A percentile compares a stretch with the other conserved stretches of the same genome.
Conservation (phyloP, 2,888 invertebrate genomes). For the Ptilodon capucinus region DNA sequence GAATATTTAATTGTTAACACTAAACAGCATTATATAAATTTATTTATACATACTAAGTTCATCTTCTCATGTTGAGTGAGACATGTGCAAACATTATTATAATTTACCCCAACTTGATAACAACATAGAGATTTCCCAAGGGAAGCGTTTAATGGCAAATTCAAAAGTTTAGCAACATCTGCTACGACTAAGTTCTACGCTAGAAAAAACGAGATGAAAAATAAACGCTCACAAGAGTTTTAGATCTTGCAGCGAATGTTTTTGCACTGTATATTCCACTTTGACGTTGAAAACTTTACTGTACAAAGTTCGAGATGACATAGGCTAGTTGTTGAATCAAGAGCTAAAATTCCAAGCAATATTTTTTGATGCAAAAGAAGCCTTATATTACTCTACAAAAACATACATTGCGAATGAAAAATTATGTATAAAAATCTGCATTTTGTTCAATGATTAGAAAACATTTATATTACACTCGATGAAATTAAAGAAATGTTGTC, state of each 20-base stretch:
- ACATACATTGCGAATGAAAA: too few relatives aligned
- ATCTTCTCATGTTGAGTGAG: too few relatives aligned
- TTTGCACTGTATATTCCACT: background rate
- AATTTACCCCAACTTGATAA: slow-evolving; percentile 5
- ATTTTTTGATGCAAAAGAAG: too few relatives aligned
- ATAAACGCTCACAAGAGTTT: background rate
- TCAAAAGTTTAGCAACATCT: slow-evolving; percentile 34
- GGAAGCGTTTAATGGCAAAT: slow-evolving; percentile 26
- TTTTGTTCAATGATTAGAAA: too few relatives aligned
- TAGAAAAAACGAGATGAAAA: slow-evolving; percentile 8
- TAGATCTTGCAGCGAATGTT: background rate
- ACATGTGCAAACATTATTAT: background rate
- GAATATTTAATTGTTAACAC: too few relatives aligned
- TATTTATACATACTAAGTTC: too few relatives aligned
- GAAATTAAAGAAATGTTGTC: slow-evolving; percentile 27
- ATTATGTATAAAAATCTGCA: too few relatives aligned
- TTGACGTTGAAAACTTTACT: background rate
- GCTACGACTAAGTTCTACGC: slow-evolving; percentile 24
- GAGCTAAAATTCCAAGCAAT: background rate
- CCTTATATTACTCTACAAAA: too few relatives aligned
- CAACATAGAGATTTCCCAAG: slow-evolving; percentile 37
- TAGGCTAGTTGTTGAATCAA: background rate
- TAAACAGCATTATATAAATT: too few relatives aligned
- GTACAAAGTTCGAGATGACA: background rate
- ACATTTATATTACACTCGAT: background rate